Percentiles rank a stretch among this genome's conserved stretches.
These are phyloP conservation scores for Blastomussa wellsi DNA, from an alignment of 92 coral and sea anemone species.

Conservation along the genomic window DNA sequence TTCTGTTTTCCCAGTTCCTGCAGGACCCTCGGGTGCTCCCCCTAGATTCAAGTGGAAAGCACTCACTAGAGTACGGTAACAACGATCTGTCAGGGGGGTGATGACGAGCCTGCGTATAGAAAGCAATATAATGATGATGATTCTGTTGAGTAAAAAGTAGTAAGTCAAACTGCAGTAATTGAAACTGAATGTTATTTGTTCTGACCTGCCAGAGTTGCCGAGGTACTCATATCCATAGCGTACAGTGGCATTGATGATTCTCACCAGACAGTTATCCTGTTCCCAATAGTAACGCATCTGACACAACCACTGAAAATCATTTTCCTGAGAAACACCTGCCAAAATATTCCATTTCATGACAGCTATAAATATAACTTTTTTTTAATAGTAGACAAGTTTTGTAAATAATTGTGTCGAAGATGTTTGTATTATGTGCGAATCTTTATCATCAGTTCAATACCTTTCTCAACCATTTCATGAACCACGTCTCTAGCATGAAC, in stretches of 20 bases:
- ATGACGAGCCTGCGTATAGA: constrained; percentile 79
- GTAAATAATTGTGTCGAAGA: not conserved
- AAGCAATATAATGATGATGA: not conserved
- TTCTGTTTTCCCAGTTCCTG: constrained; percentile 99
- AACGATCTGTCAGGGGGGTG: constrained; percentile 99
- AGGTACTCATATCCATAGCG: constrained; percentile 98
- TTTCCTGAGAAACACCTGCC: constrained; percentile 93
- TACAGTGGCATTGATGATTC: constrained; percentile 95
- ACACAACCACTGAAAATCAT: constrained; percentile 97
- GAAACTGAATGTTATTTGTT: not conserved
- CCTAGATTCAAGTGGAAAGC: constrained; percentile 98
- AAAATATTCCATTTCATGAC: not conserved
- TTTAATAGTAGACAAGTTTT: not conserved
- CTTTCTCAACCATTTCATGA: constrained; percentile 86
- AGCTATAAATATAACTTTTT: not conserved
- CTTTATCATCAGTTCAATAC: constrained; percentile 31
- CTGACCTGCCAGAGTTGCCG: constrained; percentile 98
- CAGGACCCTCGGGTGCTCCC: constrained; percentile 99
- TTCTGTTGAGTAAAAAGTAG: not conserved
- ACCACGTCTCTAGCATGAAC: constrained; percentile 99
- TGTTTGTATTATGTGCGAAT: not conserved
- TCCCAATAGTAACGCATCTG: constrained; percentile 99
- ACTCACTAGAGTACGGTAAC: constrained; percentile 98
- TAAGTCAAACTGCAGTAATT: not conserved
- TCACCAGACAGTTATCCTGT: constrained; percentile 85